These are phyloP conservation scores for Brachionus angularis DNA, from an alignment of 1,140 invertebrate genomes.

Conservation along the genomic window DNA sequence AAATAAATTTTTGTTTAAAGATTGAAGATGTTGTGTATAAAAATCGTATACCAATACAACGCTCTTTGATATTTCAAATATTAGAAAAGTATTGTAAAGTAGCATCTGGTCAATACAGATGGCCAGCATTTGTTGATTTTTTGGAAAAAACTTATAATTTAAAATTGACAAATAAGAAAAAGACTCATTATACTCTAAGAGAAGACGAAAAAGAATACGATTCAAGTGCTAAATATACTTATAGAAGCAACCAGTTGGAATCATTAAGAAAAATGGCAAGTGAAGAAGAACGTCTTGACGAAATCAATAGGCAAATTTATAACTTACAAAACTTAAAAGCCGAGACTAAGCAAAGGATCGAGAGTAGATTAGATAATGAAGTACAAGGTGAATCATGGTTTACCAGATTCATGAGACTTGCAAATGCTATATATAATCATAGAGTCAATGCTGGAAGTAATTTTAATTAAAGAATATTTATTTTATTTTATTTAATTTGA, in stretches of 20 bases:
- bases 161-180: conserved; percentile 33
- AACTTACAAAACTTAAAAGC: conserved; percentile 40
- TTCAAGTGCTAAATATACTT: not conserved
- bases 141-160: conserved; percentile 38
- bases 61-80: conserved; percentile 42
- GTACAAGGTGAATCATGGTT: conserved; percentile 43
- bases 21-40: conserved; percentile 44
- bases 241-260: conserved; percentile 26
- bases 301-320: conserved; percentile 41
- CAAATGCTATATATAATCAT: conserved; percentile 43
- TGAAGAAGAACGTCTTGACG: conserved; percentile 37
- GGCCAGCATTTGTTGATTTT: conserved; percentile 43
- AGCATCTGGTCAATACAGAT: conserved; percentile 16
- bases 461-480: not conserved
- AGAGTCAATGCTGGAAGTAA: conserved; percentile 20
- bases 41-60: conserved; percentile 39
- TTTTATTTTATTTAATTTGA: not conserved
- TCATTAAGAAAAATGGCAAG: conserved; percentile 27
- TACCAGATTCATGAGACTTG: conserved; percentile 40
- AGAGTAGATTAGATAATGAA: conserved; percentile 21
- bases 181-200: conserved; percentile 21
- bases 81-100: conserved; percentile 37
- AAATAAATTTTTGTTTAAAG: not conserved
- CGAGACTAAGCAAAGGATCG: conserved; percentile 30
- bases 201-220: conserved; percentile 14